phyloP scores from a whole-genome alignment of 2,888 invertebrate genomes.

The Frankliniella fusca region DNA sequence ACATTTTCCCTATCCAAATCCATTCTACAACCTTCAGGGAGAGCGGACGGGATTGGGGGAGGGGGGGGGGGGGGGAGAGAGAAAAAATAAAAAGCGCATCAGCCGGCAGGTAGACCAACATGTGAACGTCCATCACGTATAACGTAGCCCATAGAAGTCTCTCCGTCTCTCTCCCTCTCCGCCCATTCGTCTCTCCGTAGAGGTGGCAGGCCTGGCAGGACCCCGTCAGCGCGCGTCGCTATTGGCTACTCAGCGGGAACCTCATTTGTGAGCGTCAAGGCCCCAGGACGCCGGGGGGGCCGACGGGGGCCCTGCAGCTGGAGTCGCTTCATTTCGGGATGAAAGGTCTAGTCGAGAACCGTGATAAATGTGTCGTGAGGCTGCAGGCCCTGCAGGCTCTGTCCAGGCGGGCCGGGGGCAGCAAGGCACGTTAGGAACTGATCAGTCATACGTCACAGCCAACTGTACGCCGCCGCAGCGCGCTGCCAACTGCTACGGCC shows the following conservation, averaged over 20 bases:
- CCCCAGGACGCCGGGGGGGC: not conserved
- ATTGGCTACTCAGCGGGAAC: slow-evolving; percentile 18
- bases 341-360: not conserved
- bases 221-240: slow-evolving; percentile 15
- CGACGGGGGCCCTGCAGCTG: not conserved
- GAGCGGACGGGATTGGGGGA: no score
- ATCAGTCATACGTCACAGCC: not conserved
- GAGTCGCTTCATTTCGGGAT: slow-evolving; percentile 12
- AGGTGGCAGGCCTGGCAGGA: slow-evolving; percentile 19
- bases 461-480: not conserved
- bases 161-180: not conserved
- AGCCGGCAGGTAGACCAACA: slow-evolving; percentile 1
- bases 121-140: not conserved
- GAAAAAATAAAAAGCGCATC: not conserved
- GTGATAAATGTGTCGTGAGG: slow-evolving; percentile 10
- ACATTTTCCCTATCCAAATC: not conserved
- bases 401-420: not conserved
- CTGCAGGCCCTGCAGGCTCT: not conserved
- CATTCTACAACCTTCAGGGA: not conserved
- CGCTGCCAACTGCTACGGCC: no score
- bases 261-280: slow-evolving; percentile 11
- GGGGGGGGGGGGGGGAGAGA: no score
- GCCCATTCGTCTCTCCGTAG: slow-evolving; percentile 2
- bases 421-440: not conserved
- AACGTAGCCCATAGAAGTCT: not conserved